Conservation (phyloP, 1,140 invertebrate species). For the Aphidius gifuensis region DNA sequence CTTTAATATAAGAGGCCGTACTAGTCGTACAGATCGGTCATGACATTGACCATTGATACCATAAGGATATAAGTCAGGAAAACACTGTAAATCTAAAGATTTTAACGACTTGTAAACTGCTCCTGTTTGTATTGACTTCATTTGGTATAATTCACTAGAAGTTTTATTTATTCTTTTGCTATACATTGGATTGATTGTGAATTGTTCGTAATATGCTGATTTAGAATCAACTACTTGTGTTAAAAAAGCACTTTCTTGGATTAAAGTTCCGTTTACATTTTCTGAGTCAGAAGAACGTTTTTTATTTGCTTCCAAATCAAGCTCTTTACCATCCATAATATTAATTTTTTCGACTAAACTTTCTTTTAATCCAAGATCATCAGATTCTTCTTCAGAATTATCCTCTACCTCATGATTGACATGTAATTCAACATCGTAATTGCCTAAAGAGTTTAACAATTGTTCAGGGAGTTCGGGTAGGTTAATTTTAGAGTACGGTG, state of each 20-base stretch:
- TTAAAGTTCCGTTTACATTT: too few relatives aligned
- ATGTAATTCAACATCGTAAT: background rate
- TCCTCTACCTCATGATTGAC: background rate
- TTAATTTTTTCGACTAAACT: too few relatives aligned
- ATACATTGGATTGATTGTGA: conserved; percentile 29
- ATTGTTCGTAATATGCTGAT: conserved; percentile 25
- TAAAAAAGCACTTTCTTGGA: conserved; percentile 8
- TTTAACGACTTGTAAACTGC: conserved; percentile 7
- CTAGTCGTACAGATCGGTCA: conserved; percentile 2
- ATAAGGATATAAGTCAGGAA: conserved; percentile 25
- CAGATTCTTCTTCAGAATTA: too few relatives aligned
- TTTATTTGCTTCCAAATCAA: too few relatives aligned
- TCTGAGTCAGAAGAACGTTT: too few relatives aligned
- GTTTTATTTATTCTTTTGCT: conserved; percentile 27
- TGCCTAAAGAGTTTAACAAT: background rate
- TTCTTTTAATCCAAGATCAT: too few relatives aligned
- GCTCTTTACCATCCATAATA: too few relatives aligned
- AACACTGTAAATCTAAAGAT: conserved; percentile 23
- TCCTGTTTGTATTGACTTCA: conserved; percentile 4
- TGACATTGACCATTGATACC: conserved; percentile 17
- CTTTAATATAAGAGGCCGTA: conserved; percentile 18
- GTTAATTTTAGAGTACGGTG: conserved; percentile 25
- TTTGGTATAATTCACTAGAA: conserved; percentile 19
- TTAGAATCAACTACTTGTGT: conserved; percentile 17
- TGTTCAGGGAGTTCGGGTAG: conserved; percentile 14